A percentile compares a stretch with the other conserved stretches of the same genome.
Conservation (phyloP, 2,888 invertebrate genomes). For the Lamproptera curius region DNA sequence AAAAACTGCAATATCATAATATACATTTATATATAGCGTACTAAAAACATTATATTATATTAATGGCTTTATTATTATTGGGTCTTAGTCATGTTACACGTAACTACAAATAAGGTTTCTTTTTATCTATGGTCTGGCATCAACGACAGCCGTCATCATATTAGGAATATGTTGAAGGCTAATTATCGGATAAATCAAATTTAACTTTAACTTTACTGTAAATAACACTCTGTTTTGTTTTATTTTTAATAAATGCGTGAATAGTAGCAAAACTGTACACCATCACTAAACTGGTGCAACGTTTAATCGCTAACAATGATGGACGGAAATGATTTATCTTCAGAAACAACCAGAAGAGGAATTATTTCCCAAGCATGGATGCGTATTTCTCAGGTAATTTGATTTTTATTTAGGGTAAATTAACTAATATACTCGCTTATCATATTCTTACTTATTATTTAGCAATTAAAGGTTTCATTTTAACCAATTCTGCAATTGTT, state of each 20-base stretch:
- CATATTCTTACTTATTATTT: too few relatives aligned
- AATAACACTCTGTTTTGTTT: constrained; percentile 10
- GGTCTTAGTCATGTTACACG: constrained; percentile 16
- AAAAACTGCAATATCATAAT: too few relatives aligned
- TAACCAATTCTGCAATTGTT: too few relatives aligned
- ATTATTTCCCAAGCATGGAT: constrained; percentile 82
- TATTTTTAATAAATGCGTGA: constrained; percentile 18
- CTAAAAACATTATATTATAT: too few relatives aligned
- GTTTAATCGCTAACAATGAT: constrained; percentile 64
- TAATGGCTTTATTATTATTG: background rate
- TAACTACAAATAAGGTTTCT: constrained; percentile 13
- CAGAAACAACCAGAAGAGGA: constrained; percentile 78
- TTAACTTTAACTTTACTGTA: constrained; percentile 22
- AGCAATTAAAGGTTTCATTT: too few relatives aligned
- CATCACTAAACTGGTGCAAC: constrained; percentile 25
- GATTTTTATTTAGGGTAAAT: too few relatives aligned
- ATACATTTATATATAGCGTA: too few relatives aligned
- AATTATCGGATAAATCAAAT: constrained; percentile 24
- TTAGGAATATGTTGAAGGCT: constrained; percentile 24
- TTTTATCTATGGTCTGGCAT: constrained; percentile 9
- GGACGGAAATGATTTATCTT: constrained; percentile 84
- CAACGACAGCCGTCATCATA: constrained; percentile 14
- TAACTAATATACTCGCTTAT: too few relatives aligned
- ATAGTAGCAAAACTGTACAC: constrained; percentile 32
- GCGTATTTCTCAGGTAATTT: constrained; percentile 81